Evolutionary conservation across 2,797 vertebrate species (phyloP).

Genomic region (Taeniopygia guttata): DNA sequence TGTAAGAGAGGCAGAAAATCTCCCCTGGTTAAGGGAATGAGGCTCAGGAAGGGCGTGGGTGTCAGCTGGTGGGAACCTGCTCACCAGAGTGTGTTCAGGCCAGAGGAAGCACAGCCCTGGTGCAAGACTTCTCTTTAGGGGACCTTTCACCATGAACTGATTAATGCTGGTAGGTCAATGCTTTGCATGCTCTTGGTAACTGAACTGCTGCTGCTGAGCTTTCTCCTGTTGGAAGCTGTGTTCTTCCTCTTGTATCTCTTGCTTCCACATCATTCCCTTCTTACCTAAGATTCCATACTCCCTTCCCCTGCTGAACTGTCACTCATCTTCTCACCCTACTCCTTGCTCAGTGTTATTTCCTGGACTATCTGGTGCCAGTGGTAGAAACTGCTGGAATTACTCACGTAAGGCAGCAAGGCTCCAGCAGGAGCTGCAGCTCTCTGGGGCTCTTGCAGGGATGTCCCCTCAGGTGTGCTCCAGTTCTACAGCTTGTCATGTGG

Average conservation of each 20-base stretch:
- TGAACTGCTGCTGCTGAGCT: background rate
- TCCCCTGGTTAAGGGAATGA: background rate
- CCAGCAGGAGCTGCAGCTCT: background rate
- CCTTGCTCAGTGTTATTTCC: background rate
- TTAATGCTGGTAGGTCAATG: background rate
- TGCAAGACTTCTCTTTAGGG: background rate
- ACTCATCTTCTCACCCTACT: background rate
- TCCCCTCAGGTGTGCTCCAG: background rate
- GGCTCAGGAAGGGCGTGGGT: background rate
- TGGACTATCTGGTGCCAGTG: background rate
- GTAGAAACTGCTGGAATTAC: background rate
- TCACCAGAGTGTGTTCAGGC: background rate
- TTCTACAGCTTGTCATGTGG: background rate
- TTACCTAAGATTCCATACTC: background rate
- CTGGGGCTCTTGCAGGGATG: background rate
- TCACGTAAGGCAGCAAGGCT: background rate
- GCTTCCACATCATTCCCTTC: background rate
- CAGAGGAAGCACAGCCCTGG: background rate
- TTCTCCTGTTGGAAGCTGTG: background rate
- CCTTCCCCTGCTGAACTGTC: background rate
- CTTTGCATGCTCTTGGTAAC: background rate
- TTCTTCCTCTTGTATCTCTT: background rate
- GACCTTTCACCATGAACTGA: background rate
- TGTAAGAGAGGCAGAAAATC: background rate
- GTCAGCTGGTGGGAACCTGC: background rate